Base-by-base conservation (phyloP, 2,888 invertebrate species). In the Habroteleia sp. region DNA sequence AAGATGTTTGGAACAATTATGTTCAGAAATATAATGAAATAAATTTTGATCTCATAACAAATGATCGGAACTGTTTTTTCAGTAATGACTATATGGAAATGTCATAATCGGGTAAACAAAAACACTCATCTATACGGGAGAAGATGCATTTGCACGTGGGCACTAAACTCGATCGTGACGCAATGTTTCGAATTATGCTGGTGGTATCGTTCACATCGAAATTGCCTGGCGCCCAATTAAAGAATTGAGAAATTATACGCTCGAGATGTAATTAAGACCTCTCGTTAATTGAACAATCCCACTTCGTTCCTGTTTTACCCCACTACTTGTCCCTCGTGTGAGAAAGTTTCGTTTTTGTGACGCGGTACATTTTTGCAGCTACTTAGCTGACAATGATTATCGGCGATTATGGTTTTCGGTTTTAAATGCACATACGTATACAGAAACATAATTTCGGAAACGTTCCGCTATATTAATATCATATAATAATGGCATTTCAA, bases 181-280 rank as follows among this genome's bases (percentile, higher is more conserved):
- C 65, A 69, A 58, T 27, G 52, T 3, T 20, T 41, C 41, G 69
- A 56, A 63, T 74, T 44, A 71, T 71, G 71, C 71, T 71, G 65
- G 50, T 23, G 65, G 74, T 77, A 80, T 79, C 79, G 76, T 63
- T 66, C 76, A 20, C 56, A 78, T 80, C 77, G 77, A 77, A 74
- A 80, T 80, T 77, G 76, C 58, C 35, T 50, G 65, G 72, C 71
- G 69, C 72, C 74, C 76, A 78, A 78, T 80, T 80, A 80, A 80
- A 76, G 75, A 78, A 78, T 77, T 76, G 78, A 77, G 74, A 69
- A 79, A 80, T 80, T 79, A 77, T 79, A 78, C 77, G 56, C 80
- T 75, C 68, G 58, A 77, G 74, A 72, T 77, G 76, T 78, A 79
- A 80, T 79, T 80, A 77, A 77, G 76, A 74, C 68, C 74, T 77